phyloP scores from a whole-genome alignment of 2,888 invertebrate species.

The Ditula angustiorana region DNA sequence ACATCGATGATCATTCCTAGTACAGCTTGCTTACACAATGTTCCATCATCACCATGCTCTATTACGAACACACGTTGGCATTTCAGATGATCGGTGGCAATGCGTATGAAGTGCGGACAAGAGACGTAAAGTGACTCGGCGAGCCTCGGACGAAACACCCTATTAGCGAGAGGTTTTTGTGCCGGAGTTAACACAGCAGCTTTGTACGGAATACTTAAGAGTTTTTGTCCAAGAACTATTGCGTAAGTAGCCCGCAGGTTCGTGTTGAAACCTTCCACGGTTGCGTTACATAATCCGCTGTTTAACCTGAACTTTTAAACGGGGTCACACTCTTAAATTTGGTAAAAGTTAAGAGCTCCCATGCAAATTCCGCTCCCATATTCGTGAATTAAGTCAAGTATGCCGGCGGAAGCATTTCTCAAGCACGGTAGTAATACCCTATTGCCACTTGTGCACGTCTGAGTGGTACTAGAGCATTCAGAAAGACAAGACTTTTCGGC shows the following conservation, averaged over 20 bases:
- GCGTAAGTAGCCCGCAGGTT: slow-evolving; percentile 10
- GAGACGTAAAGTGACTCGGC: not conserved
- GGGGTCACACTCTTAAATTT: slow-evolving; percentile 2
- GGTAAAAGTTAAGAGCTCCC: not conserved
- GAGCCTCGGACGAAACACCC: slow-evolving; percentile 1
- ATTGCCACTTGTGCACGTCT: slow-evolving; percentile 57
- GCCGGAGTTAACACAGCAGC: slow-evolving; percentile 2
- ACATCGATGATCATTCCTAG: too few species aligned
- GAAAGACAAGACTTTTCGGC: slow-evolving; percentile 14
- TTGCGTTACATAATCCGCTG: not conserved
- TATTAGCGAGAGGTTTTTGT: slow-evolving; percentile 11
- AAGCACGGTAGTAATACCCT: slow-evolving; percentile 46
- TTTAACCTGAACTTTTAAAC: slow-evolving; percentile 15
- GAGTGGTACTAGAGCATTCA: slow-evolving; percentile 46
- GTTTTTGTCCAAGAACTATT: slow-evolving; percentile 30
- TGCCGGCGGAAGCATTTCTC: slow-evolving; percentile 48
- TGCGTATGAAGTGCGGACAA: not conserved
- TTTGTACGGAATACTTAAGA: slow-evolving; percentile 12
- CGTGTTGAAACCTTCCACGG: slow-evolving; percentile 1
- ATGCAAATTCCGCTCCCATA: slow-evolving; percentile 46
- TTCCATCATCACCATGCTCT: too few species aligned
- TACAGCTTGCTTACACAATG: too few species aligned
- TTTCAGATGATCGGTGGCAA: too few species aligned
- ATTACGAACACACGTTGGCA: too few species aligned
- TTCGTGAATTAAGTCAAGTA: slow-evolving; percentile 55